Base-by-base conservation (phyloP, 2,113 vertebrate species). In the Erinaceus europaeus region DNA sequence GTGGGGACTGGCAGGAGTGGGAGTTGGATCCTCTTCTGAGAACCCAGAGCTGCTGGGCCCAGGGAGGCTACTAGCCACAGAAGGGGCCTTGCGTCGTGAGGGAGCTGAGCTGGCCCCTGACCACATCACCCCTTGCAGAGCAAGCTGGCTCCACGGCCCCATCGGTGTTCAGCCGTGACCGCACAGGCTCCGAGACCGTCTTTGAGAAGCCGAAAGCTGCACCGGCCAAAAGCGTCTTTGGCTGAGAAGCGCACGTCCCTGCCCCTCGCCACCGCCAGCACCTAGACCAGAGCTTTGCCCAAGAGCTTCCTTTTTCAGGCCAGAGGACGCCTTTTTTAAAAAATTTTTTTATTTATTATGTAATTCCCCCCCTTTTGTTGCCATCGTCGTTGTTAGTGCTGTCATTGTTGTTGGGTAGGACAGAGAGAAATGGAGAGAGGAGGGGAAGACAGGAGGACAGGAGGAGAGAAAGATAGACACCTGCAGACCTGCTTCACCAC, bases 61-160 rank as follows among this genome's bases (percentile, higher is more conserved):
- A 27, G 12, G 14, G 48, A 12, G 12, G 20, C 20, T 6, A 6
- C 48, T 6, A 12, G 48, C 12, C 42, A 27, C 20, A 17, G 4
- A 36, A 42, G 52, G 42, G 27, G 5, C 27, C 55, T 50, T 69
- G 13, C 69, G 9, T 27, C 15, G 8, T 4, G 9, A 20, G 82
- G 50, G 73, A 78, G 21, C 34, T n/a, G n/a, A n/a, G n/a, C 25
- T 50, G 17, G 10, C 82, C 34, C 71, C 79, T 96, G 69, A 96
- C 44, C 32, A 7, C 61, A 46, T 68, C 36, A 21, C 69, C 44
- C 12, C 86, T 93, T 88, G 25, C 85, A 99, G 98, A 99, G 78
- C 98, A 98, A 84, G 96, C 97, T 87, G 99, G 99, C 2, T 96
- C 96, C 6, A 97, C 96, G 3, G 99, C 99, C 48, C 98, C 99